Percentiles rank a stretch among this genome's conserved stretches.
phyloP scores from a whole-genome alignment of 2,888 invertebrate genomes.

The Oegoconia quadripuncta region DNA sequence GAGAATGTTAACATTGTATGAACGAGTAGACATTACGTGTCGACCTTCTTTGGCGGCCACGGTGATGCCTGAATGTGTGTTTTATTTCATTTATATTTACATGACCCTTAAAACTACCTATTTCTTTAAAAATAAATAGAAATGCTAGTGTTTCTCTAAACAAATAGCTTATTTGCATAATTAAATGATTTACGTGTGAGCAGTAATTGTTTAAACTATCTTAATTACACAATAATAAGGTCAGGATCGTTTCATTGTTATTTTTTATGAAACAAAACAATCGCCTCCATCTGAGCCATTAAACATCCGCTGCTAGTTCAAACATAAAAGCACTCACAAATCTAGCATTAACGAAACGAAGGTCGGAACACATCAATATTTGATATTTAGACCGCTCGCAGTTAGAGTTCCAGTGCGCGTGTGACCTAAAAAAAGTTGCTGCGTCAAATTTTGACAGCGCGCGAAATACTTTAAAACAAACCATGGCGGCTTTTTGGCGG shows the following conservation, averaged over 20 bases:
- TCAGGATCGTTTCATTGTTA: constrained; percentile 62
- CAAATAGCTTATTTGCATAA: neutral
- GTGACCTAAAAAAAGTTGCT: constrained; percentile 41
- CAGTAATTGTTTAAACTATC: constrained; percentile 45
- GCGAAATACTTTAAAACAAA: constrained; percentile 46
- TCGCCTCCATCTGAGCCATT: constrained; percentile 10
- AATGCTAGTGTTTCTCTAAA: no score
- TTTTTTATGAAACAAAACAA: constrained; percentile 12
- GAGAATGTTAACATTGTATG: constrained; percentile 4
- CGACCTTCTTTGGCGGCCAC: constrained; percentile 54
- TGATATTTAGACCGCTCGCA: constrained; percentile 37
- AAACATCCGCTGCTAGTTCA: constrained; percentile 9
- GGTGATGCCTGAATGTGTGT: constrained; percentile 36
- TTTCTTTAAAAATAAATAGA: no score
- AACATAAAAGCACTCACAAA: constrained; percentile 35
- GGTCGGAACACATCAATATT: constrained; percentile 51
- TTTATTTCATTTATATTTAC: constrained; percentile 53
- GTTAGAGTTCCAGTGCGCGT: constrained; percentile 22
- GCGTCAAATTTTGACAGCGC: constrained; percentile 43
- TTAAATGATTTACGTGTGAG: constrained; percentile 36
- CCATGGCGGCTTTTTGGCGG: no score
- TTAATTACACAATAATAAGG: constrained; percentile 61
- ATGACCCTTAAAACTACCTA: constrained; percentile 28
- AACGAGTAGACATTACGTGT: constrained; percentile 29
- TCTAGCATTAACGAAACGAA: constrained; percentile 42